phyloP scores from a whole-genome alignment of 2,888 invertebrate species.

The Pandemis cinnamomeana region DNA sequence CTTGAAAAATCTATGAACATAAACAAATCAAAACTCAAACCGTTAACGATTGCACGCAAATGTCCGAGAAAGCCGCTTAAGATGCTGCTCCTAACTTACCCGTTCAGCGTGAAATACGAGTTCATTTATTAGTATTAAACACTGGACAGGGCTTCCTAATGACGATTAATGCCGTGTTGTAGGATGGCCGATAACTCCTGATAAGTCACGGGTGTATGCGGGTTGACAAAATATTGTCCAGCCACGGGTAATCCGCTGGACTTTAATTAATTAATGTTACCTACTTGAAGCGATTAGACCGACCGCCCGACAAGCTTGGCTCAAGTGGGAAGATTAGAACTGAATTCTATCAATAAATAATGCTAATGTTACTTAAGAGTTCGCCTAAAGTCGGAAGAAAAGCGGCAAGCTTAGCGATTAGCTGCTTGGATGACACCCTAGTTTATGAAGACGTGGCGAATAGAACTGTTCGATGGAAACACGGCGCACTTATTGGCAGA shows the following conservation, averaged over 20 bases:
- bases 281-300: slow-evolving; percentile 76
- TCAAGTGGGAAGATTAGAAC: slow-evolving; percentile 27
- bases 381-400: neutral
- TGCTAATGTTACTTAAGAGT: slow-evolving; percentile 17
- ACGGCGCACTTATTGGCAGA: too few relatives aligned
- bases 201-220: slow-evolving; percentile 52
- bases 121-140: slow-evolving; percentile 40
- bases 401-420: neutral
- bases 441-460: too few relatives aligned
- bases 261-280: slow-evolving; percentile 77
- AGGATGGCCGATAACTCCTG: slow-evolving; percentile 47
- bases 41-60: neutral
- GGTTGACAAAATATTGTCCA: slow-evolving; percentile 67
- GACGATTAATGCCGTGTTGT: slow-evolving; percentile 57
- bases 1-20: neutral
- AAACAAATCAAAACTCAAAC: neutral
- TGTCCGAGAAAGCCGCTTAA: slow-evolving; percentile 13
- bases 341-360: slow-evolving; percentile 31
- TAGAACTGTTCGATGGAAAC: too few relatives aligned
- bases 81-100: slow-evolving; percentile 28
- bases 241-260: slow-evolving; percentile 62
- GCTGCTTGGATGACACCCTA: neutral
- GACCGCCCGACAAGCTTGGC: slow-evolving; percentile 58
- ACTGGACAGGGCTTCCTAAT: slow-evolving; percentile 50
- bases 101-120: slow-evolving; percentile 20